Conservation (phyloP, 1,140 invertebrate species). For the Philopotamus ludificatus region DNA sequence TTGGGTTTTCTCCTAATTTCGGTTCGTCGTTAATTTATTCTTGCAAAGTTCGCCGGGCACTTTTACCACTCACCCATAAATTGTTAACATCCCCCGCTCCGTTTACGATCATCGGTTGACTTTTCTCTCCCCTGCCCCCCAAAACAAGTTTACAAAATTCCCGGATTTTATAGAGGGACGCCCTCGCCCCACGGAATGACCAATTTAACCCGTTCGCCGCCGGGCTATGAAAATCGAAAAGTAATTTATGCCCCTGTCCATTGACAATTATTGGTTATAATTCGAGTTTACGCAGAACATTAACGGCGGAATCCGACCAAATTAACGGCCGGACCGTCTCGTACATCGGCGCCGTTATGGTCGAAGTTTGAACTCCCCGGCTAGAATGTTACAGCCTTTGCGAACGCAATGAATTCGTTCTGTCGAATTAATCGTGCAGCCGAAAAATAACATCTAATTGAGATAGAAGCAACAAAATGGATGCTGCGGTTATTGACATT, state of each 20-base stretch:
- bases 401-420: too few relatives aligned
- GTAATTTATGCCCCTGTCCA: constrained; percentile 1
- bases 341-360: neutral
- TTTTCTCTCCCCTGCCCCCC: too few relatives aligned
- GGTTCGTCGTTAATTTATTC: too few relatives aligned
- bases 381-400: too few relatives aligned
- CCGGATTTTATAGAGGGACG: neutral
- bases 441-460: too few relatives aligned
- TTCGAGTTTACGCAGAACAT: constrained; percentile 1
- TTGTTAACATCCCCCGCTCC: constrained; percentile 7
- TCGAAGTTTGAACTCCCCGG: too few relatives aligned
- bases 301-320: neutral
- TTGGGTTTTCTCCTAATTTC: too few relatives aligned
- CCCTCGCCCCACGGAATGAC: neutral
- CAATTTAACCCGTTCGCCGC: constrained; percentile 2
- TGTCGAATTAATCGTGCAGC: too few relatives aligned
- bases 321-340: neutral
- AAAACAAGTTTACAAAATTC: too few relatives aligned
- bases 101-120: constrained; percentile 10
- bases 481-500: too few relatives aligned
- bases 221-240: constrained; percentile 13
- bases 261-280: constrained; percentile 10
- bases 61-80: constrained; percentile 1
- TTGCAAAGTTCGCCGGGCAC: neutral
- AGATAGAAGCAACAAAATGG: too few relatives aligned